Base-by-base conservation (phyloP, 2,888 invertebrate species). In the Pelosia muscerda region DNA sequence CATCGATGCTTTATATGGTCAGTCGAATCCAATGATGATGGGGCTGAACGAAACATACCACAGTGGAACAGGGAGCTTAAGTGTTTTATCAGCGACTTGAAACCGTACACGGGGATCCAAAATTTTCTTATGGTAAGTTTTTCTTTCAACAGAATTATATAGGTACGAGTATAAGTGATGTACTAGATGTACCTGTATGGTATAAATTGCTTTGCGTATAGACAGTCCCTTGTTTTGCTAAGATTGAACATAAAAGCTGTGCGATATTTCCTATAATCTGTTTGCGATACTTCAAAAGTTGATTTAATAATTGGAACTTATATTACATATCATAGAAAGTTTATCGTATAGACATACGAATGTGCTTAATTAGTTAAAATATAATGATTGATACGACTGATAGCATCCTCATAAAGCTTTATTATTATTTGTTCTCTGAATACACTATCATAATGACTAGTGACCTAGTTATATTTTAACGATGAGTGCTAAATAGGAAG, bases 51-150 rank as follows among this genome's bases (percentile, higher is more conserved):
- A 9, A 68, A 66, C 6, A 73, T 75, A 34, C 66, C 84, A 22
- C 72, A 71, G 38, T 71, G 79, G 2, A 79, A 74, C 25, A 68
- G 80, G 34, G 73, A 71, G 19, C 57, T 73, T 11, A 65, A 75
- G 54, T 92, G 92, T 71, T 91, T 87, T 26, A 65, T 86, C 8
- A 88, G 82, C 73, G 75, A 84, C 63, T 66, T 85, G 38, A 79
- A 69, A 66, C 76, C 81, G 2, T 63, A 81, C 1, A 63, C 69
- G 13, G 76, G 75, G 23, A 71, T 79, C 19, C 68, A 72, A 25
- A 78, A 75, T 62, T 72, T 76, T 63, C 69, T 85, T 60, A 73
- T 69, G 81, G 88, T 88, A 83, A 82, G 25, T 74, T 25, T 49
- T 57, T 60, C 55, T 26, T 34, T 49, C 19, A 10, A 22, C 34